Percentiles rank a stretch among this genome's conserved stretches.
Evolutionary conservation across 2,888 invertebrate species (phyloP).

Genomic region (Sturmia bella): DNA sequence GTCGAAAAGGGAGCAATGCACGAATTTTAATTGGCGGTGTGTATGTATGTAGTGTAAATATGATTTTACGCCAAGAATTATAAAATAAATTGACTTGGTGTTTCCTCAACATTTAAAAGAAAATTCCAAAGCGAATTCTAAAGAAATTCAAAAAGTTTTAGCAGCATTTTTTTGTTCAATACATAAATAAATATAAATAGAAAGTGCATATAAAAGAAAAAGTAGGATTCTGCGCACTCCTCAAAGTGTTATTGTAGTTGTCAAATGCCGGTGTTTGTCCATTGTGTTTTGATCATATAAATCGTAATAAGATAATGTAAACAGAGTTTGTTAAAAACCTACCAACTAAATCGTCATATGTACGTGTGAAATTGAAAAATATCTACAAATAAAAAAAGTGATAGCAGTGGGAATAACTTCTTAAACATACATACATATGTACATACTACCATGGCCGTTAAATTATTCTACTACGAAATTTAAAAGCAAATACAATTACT

Average conservation of each 20-base stretch:
- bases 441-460: no score
- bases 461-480: no score
- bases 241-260: constrained; percentile 25
- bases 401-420: no score
- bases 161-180: background rate
- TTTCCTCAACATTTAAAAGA: background rate
- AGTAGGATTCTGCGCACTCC: constrained; percentile 59
- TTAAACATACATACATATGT: no score
- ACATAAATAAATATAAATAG: constrained; percentile 53
- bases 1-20: constrained; percentile 1
- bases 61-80: no score
- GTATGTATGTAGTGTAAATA: background rate
- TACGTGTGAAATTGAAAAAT: constrained; percentile 10
- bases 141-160: constrained; percentile 4
- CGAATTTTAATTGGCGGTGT: constrained; percentile 50
- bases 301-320: constrained; percentile 56
- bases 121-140: background rate
- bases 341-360: background rate
- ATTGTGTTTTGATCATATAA: constrained; percentile 58
- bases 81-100: background rate
- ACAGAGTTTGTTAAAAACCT: constrained; percentile 1
- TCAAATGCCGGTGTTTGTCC: constrained; percentile 61
- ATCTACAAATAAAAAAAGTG: background rate
- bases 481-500: no score
- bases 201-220: constrained; percentile 39